These are phyloP conservation scores for Leptosomus discolor DNA, from an alignment of 2,113 vertebrate species.

Conservation along the genomic window DNA sequence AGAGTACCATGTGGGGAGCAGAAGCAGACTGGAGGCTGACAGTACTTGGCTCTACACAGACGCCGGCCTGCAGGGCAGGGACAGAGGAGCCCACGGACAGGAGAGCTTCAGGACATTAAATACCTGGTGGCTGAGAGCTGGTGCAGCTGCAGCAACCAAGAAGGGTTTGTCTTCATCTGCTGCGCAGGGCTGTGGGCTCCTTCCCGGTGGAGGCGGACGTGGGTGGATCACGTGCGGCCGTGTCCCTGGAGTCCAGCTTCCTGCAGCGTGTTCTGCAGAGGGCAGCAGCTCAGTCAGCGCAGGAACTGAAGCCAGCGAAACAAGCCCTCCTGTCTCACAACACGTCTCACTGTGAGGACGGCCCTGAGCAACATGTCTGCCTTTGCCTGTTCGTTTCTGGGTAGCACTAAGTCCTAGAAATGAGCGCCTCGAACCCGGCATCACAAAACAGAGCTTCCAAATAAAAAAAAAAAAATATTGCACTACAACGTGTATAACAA, in stretches of 20 bases:
- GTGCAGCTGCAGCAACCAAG: neutral
- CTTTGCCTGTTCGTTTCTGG: neutral
- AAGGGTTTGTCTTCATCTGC: neutral
- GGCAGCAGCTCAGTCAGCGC: neutral
- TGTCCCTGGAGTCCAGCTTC: neutral
- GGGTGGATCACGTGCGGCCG: neutral
- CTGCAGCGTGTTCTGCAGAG: neutral
- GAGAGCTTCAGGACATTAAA: neutral
- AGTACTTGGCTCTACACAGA: neutral
- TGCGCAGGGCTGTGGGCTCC: neutral
- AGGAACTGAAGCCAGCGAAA: neutral
- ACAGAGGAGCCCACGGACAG: neutral
- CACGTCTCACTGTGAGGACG: neutral
- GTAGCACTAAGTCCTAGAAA: neutral
- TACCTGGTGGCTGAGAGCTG: slow-evolving; percentile 24
- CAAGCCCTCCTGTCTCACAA: too few relatives aligned
- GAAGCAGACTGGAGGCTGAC: neutral
- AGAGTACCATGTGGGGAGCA: neutral
- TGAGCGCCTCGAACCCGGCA: neutral
- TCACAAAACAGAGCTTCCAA: neutral
- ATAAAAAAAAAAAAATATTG: neutral
- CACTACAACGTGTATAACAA: neutral
- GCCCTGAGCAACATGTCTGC: neutral
- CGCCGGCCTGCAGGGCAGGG: neutral
- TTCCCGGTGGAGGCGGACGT: slow-evolving; percentile 3